Evolutionary conservation across 2,888 invertebrate genomes (phyloP), one percentile per base, ranked within the genome.

Genomic region (Cheilosia vulpina): DNA sequence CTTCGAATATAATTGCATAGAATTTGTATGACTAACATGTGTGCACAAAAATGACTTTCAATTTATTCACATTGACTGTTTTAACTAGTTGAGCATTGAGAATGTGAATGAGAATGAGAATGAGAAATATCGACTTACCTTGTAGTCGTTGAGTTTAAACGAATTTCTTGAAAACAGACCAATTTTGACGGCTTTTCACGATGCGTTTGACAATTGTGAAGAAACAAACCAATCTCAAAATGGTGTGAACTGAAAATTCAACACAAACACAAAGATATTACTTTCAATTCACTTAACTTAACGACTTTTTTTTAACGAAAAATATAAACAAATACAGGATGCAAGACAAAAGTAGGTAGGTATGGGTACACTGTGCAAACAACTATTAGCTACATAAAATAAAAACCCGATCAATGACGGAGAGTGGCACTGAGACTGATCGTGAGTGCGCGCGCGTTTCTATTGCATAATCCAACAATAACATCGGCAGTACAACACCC

Each of bases 81-180:
- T 27, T 21, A 21, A 9, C 45, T 4, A 15, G 31, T 13, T 24
- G 2, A 21, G 19, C 4, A 27, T 27, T 27, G 6, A 27, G 27
- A 50, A 19, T 27, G 2, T 45, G 11, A 45, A 19, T 27, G 2
- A 53, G 11, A 45, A 21, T 7, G 11, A 3, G 13, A 45, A 15
- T 3, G 13, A 1, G 13, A 21, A 13, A 21, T 19, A 19, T 65
- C 38, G 34, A 89, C 90, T 90, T 87, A 90, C 90, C 89, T 89
- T 90, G 89, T 89, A 89, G 87, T 92, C 91, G 89, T 90, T 89
- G 77, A 92, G 89, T 88, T 91, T 90, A 90, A 92, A 92, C 88
- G 92, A 92, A 78, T 91, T 91, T 90, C 90, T 92, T 89, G 92
- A 91, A 90, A 91, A 89, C 87, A 91, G 90, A 89, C 92, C 92